Evolutionary conservation across 1,140 invertebrate species (phyloP), one percentile per base, ranked within the genome.

Genomic region (Bombus terrestris): DNA sequence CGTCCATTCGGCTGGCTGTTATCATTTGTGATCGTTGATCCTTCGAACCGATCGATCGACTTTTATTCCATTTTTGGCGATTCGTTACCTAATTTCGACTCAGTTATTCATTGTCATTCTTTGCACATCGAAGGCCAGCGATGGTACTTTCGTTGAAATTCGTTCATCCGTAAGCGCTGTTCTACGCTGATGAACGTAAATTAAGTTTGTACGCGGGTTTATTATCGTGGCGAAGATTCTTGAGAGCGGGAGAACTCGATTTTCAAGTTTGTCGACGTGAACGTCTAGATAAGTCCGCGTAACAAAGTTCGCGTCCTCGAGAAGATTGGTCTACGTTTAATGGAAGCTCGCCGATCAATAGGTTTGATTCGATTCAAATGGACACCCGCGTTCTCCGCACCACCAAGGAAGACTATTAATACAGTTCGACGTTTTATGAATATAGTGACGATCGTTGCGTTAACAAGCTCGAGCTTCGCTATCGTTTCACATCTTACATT

Each of bases 321-420:
- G 57, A 75, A n/a, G 53, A 72, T 37, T 37, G n/a, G 32, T 47
- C 22, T 25, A 9, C 83, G 62, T 41, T 86, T 82, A 81, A 64
- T 77, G 39, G n/a, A 43, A 35, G 32, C 28, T 13, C 2, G 39
- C 43, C 22, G 62, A 43, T 79, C n/a, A 39, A 79, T 79, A 41
- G 4, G 32, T 25, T 79, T 28, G 62, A 79, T 41, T 66, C 28
- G 77, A 79, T 64, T 79, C 77, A 32, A 22, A 37, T 25, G 35
- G 39, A 68, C 43, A n/a, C 25, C 13, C 12, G 41, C 41, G 18
- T 35, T 10, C 32, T 41, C 6, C 9, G n/a, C 18, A 4, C n/a
- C 66, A 10, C 6, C 68, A 3, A 37, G 8, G 1, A 68, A 25
- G 8, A 1, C 22, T 35, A 68, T 66, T 66, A 66, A 68, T 22